Percentiles rank a stretch among this genome's conserved stretches.
Conservation (phyloP, 1,140 invertebrate species). For the Tetraneura akinire region DNA sequence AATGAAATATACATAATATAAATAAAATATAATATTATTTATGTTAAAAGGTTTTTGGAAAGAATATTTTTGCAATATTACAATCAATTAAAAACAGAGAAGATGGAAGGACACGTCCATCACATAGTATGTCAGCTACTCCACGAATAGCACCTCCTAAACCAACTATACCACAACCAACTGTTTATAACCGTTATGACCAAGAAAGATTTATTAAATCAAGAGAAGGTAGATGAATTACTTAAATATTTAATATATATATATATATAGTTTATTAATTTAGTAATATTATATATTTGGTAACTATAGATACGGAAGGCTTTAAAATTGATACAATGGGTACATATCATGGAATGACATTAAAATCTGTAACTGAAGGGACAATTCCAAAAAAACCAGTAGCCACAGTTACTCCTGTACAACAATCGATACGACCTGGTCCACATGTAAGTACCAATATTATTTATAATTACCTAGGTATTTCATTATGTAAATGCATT, state of each 20-base stretch:
- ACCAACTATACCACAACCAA: slow-evolving; percentile 69
- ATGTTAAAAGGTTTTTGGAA: slow-evolving; percentile 68
- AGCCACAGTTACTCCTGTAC: slow-evolving; percentile 60
- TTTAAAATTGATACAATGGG: slow-evolving; percentile 98
- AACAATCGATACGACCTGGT: slow-evolving; percentile 52
- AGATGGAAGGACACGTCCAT: slow-evolving; percentile 72
- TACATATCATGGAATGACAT: slow-evolving; percentile 95
- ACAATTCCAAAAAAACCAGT: slow-evolving; percentile 67
- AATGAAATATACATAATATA: neutral
- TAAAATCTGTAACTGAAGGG: slow-evolving; percentile 96
- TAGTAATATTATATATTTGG: slow-evolving; percentile 18
- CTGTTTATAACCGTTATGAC: slow-evolving; percentile 95
- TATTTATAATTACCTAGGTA: neutral
- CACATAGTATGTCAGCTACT: slow-evolving; percentile 66
- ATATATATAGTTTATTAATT: slow-evolving; percentile 46
- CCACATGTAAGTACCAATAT: slow-evolving; percentile 10
- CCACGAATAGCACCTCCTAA: slow-evolving; percentile 69
- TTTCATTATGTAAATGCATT: no score
- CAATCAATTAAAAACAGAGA: slow-evolving; percentile 91
- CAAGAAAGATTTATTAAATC: slow-evolving; percentile 92
- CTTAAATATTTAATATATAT: neutral
- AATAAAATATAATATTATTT: slow-evolving; percentile 5
- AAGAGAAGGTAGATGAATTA: slow-evolving; percentile 69
- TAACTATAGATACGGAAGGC: slow-evolving; percentile 83
- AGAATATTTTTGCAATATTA: slow-evolving; percentile 91